A percentile compares a stretch with the other conserved stretches of the same genome.
phyloP scores from a whole-genome alignment of 2,888 invertebrate species.

The Phymatocera aterrima region DNA sequence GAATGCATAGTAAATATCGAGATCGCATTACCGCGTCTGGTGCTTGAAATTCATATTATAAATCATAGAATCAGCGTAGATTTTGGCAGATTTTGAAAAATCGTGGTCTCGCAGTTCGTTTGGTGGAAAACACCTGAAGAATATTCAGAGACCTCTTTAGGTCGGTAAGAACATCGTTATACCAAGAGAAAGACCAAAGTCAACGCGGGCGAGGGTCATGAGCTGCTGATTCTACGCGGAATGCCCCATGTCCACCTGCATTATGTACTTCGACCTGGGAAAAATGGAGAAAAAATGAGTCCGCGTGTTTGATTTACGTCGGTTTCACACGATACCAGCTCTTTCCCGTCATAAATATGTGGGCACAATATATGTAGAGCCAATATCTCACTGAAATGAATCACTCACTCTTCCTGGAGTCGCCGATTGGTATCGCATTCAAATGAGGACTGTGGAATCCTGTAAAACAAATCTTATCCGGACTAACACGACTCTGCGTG shows the following conservation, averaged over 20 bases:
- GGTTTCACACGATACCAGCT: not conserved
- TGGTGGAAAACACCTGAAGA: too few species aligned
- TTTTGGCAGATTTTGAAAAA: too few species aligned
- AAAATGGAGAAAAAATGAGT: not conserved
- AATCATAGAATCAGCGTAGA: too few species aligned
- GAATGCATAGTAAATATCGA: too few species aligned
- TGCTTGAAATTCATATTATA: too few species aligned
- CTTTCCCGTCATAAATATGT: constrained; percentile 1
- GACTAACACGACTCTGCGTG: not conserved
- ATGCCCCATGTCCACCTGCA: not conserved
- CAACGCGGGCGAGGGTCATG: too few species aligned
- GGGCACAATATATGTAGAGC: not conserved
- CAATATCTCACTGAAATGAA: constrained; percentile 19
- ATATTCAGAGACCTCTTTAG: too few species aligned
- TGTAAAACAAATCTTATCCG: constrained; percentile 39
- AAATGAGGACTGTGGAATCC: constrained; percentile 35
- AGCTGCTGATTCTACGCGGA: too few species aligned
- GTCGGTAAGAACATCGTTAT: too few species aligned
- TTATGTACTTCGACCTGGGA: not conserved
- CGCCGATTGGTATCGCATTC: constrained; percentile 7
- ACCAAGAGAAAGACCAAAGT: too few species aligned
- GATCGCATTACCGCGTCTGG: too few species aligned
- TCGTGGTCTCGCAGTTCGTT: too few species aligned
- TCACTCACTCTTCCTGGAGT: constrained; percentile 17
- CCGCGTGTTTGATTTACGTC: constrained; percentile 19